Percentiles rank a stretch among this genome's conserved stretches.
Conservation (phyloP, 2,113 vertebrate species). For the Aldabrachelys gigantea region DNA sequence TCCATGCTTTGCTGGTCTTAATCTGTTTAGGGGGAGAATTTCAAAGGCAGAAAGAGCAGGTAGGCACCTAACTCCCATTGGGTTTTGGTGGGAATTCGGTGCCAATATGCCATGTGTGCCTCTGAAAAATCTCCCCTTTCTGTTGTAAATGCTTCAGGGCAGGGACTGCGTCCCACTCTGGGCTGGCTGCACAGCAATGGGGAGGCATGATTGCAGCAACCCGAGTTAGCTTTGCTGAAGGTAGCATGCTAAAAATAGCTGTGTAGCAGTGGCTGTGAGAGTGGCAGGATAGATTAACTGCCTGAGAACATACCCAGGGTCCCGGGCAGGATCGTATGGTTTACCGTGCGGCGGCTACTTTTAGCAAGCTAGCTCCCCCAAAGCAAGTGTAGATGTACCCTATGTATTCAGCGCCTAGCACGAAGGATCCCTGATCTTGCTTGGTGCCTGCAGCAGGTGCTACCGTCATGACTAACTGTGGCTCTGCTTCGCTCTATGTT, state of each 20-base stretch:
- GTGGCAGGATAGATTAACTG: neutral
- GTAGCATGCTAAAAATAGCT: neutral
- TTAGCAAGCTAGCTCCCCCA: neutral
- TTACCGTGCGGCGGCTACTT: no score
- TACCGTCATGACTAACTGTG: neutral
- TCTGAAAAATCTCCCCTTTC: neutral
- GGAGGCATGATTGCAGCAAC: neutral
- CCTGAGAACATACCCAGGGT: neutral
- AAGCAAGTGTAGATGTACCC: neutral
- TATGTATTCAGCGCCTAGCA: fast-evolving
- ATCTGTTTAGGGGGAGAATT: neutral
- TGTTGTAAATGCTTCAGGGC: neutral
- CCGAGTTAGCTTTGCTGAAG: neutral
- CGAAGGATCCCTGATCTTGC: neutral
- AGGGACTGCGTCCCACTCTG: neutral
- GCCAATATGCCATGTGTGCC: neutral
- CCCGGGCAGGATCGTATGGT: neutral
- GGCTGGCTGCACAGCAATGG: neutral
- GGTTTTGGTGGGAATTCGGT: neutral
- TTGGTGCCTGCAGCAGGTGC: neutral
- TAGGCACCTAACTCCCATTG: neutral
- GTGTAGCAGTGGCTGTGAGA: neutral
- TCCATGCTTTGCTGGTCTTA: neutral
- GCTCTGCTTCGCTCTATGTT: neutral
- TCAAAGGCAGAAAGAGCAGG: neutral